Conservation (phyloP, 2,888 invertebrate genomes). For the Patella pellucida region DNA sequence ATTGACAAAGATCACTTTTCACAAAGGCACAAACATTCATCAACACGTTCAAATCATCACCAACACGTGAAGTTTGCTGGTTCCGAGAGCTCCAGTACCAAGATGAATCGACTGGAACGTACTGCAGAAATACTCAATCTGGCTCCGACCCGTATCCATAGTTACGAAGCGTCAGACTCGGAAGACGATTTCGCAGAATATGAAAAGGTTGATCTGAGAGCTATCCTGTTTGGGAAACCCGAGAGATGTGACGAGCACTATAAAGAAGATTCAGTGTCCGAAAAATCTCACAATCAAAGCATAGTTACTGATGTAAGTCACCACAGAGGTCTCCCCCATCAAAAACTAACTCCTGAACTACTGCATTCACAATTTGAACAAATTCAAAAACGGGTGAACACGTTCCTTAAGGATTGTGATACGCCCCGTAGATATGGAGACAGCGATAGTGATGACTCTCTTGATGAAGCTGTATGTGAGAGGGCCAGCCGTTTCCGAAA, state of each 20-base stretch:
- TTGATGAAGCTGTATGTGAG: neutral
- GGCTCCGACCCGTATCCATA: neutral
- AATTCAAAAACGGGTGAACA: constrained; percentile 4
- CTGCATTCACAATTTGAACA: neutral
- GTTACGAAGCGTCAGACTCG: neutral
- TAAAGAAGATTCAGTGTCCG: neutral
- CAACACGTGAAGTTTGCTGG: constrained; percentile 8
- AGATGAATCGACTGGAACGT: neutral
- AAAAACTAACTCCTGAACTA: neutral
- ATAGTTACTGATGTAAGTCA: neutral
- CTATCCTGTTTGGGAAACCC: constrained; percentile 44
- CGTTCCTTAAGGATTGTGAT: neutral
- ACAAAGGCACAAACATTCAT: neutral
- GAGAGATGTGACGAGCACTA: neutral
- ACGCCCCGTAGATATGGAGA: neutral
- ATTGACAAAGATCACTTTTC: neutral
- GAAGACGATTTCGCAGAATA: constrained; percentile 44
- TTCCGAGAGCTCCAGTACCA: neutral
- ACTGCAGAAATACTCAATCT: neutral
- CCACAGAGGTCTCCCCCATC: neutral
- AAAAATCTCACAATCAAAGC: neutral
- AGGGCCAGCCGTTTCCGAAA: neutral
- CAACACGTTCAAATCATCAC: neutral
- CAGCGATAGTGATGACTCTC: neutral
- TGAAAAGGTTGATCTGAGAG: constrained; percentile 52